A percentile compares a stretch with the other conserved stretches of the same genome.
Evolutionary conservation across 1,140 invertebrate species (phyloP).

Genomic region (Wiebesia pumilae): DNA sequence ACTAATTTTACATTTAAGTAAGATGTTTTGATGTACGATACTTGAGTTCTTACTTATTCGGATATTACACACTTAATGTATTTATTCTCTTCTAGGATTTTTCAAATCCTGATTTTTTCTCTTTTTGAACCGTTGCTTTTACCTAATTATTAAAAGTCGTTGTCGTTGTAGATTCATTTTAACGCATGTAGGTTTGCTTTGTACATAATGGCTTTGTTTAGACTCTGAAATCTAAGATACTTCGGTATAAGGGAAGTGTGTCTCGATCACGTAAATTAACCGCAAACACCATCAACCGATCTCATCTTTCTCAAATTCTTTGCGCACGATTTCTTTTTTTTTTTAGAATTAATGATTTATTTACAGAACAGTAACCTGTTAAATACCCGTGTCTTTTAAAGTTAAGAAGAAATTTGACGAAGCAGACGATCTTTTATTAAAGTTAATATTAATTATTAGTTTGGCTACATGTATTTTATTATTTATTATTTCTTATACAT

Average conservation of each 20-base stretch:
- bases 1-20: neutral
- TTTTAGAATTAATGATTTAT: neutral
- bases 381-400: neutral
- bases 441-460: no score
- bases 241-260: neutral
- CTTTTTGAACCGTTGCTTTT: no score
- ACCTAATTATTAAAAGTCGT: no score
- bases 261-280: slow-evolving; percentile 2
- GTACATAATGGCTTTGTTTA: neutral
- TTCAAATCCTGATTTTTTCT: no score
- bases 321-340: neutral
- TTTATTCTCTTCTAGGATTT: no score
- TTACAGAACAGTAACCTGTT: neutral
- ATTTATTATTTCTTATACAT: no score
- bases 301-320: slow-evolving; percentile 38
- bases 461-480: no score
- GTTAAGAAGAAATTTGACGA: neutral
- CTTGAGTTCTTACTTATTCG: neutral
- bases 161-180: neutral
- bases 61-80: no score
- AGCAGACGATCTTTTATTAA: no score
- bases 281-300: neutral
- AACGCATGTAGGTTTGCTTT: neutral
- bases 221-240: neutral
- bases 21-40: neutral